These are phyloP conservation scores for Pantherophis vulpinus DNA, from an alignment of 2,797 vertebrate genomes.

Conservation along the genomic window DNA sequence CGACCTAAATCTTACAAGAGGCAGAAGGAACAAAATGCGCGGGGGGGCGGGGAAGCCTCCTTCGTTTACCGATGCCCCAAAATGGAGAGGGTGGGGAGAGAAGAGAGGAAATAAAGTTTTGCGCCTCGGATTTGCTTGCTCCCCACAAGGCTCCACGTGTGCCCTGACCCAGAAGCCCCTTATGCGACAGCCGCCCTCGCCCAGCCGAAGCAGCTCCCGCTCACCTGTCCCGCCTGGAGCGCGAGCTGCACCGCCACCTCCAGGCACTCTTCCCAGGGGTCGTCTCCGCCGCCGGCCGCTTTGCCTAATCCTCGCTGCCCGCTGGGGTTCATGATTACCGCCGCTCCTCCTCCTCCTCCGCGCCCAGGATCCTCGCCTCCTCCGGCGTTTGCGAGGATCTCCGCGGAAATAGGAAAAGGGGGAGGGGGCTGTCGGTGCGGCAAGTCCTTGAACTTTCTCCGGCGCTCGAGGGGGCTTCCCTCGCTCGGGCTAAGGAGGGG, in stretches of 20 bases:
- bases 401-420: not conserved
- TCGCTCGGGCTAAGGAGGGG: not conserved
- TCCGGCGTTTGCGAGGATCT: not conserved
- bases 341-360: not conserved
- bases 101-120: not conserved
- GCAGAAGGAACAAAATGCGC: not conserved
- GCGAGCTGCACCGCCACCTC: conserved; percentile 79
- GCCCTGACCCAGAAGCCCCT: not conserved
- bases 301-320: conserved; percentile 41
- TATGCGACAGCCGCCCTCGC: not conserved
- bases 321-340: conserved; percentile 63
- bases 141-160: not conserved
- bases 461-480: not conserved
- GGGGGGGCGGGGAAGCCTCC: not conserved
- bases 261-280: conserved; percentile 76
- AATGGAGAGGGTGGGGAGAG: too few species aligned
- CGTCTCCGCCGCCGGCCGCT: not conserved
- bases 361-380: not conserved
- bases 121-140: not conserved
- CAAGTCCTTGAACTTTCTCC: not conserved
- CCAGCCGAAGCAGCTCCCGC: conserved; percentile 3
- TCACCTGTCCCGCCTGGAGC: conserved; percentile 79
- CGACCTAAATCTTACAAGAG: not conserved
- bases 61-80: not conserved
- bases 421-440: not conserved